Base-by-base conservation (phyloP, 2,797 vertebrate species). In the Rhinogobio ventralis region DNA sequence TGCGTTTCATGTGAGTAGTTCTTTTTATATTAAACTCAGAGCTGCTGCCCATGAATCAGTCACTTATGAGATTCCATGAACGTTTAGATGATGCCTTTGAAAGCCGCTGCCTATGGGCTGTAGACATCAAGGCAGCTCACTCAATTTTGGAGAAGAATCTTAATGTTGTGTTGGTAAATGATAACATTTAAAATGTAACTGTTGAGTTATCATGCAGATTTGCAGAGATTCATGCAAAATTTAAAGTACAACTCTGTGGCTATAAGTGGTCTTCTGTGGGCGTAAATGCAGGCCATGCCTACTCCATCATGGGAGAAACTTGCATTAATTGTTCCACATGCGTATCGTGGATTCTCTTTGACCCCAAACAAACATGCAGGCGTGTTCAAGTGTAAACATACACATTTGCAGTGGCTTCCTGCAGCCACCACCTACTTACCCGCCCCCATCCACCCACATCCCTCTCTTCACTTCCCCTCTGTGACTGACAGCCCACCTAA, bases 371-470 rank as follows among this genome's bases (percentile, higher is more conserved):
- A 79, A 87, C 76, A 84, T 30, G 75, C 82, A 67, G 49, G 49
- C 66, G 60, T 71, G 81, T 78, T 60, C 39, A 78, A 77, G 68
- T 55, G 39, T 62, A 82, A 71, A 80, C 78, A 84, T 72, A 53
- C 83, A 85, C 81, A 66, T 79, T 71, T 28, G 30, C 39, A 77
- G 30, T 64, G 69, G 82, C 82, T 88, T 88, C 72, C 86, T 88
- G 75, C 66, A 79, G 85, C 81, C 72, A 71, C 67, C 80, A 57
- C 85, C 87, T 80, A 87, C 81, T 76, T 80, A n/a, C 81, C 71
- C 84, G n/a, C 88, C 83, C 46, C 76, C 79, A 82, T 64, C 74
- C 85, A 86, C 89, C 85, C 86, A 90, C 85, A 33, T 89, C 57
- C 81, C 84, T 80, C 86, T 89, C 86, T 67, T 19, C 86, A 88